Base-by-base conservation (phyloP, 2,113 vertebrate species). In the Heliornis fulica region DNA sequence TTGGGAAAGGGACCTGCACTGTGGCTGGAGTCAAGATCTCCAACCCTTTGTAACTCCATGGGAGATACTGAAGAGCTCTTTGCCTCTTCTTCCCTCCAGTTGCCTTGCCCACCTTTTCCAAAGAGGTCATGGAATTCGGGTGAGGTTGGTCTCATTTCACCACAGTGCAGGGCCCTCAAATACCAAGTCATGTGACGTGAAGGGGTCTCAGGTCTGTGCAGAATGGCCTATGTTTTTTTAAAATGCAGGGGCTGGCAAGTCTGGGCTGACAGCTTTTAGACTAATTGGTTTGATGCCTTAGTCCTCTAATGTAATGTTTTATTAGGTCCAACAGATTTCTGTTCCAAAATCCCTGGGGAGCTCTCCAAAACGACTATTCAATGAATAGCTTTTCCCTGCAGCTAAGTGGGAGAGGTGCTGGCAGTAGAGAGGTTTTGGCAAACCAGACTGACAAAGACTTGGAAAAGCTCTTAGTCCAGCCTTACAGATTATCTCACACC, bases 401-500 rank as follows among this genome's bases (percentile, higher is more conserved):
- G 64, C 72, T 71, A 53, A 72, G 48, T 71, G 59, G 86, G 68
- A 54, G 64, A 69, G 64, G 50, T 1, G 5, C 63, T 88, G 83
- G 68, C 60, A 65, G 61, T 69, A 83, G 86, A 93, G 46, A 90
- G 84, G 46, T 92, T 90, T 94, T 96, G 89, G 80, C 87, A 93
- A 83, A 85, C 34, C 5, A 16, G 38, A 32, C 65, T 15, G 32
- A 85, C 70, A 89, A 91, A 78, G 82, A 51, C 72, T 74, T 83
- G 64, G 84, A 94, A 91, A 31, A 51, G 26, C 41, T 84, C 56
- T 74, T 64, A 61, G 54, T 38, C 54, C 50, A 57, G 13, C 32
- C 11, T 61, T 63, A 46, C 11, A 29, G 45, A 63, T 89, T 77
- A 19, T 74, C 25, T 93, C n/a, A 15, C 50, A 36, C 40, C 57